Evolutionary conservation across 2,888 invertebrate genomes (phyloP).

Genomic region (Cotesia congregata): DNA sequence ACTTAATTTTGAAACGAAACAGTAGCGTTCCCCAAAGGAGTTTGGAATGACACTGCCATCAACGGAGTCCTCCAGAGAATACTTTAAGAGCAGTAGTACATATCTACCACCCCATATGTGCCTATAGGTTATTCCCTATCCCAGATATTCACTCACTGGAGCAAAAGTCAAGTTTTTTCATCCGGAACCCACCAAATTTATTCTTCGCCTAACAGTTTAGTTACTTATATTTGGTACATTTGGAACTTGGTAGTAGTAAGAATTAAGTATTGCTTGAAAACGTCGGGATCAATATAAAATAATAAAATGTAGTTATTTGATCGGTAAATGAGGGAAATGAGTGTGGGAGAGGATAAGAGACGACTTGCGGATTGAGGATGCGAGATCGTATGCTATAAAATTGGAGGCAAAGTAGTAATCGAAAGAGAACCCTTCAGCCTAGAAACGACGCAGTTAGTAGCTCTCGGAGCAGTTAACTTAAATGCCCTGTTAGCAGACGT

Average conservation of each 20-base stretch:
- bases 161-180: slow-evolving; percentile 10
- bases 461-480: slow-evolving; percentile 64
- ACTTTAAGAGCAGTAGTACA: slow-evolving; percentile 65
- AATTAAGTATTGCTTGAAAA: not conserved
- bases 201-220: not conserved
- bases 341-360: slow-evolving; percentile 13
- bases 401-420: slow-evolving; percentile 63
- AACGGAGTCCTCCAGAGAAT: slow-evolving; percentile 57
- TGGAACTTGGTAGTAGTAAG: not conserved
- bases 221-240: not conserved
- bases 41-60: slow-evolving; percentile 48
- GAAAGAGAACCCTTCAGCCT: slow-evolving; percentile 67
- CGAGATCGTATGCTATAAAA: slow-evolving; percentile 64
- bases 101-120: slow-evolving; percentile 53
- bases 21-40: slow-evolving; percentile 27
- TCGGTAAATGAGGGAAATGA: slow-evolving; percentile 12
- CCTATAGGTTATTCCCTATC: slow-evolving; percentile 7
- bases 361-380: slow-evolving; percentile 5
- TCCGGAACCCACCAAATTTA: not conserved
- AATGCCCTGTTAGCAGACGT: slow-evolving; percentile 69
- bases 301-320: slow-evolving; percentile 23
- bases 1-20: slow-evolving; percentile 27
- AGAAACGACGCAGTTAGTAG: slow-evolving; percentile 68
- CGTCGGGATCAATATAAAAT: slow-evolving; percentile 9
- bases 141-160: slow-evolving; percentile 1